Percentiles rank a stretch among this genome's conserved stretches.
Evolutionary conservation across 2,888 invertebrate species (phyloP).

Genomic region (Caenorhabditis imperialis): DNA sequence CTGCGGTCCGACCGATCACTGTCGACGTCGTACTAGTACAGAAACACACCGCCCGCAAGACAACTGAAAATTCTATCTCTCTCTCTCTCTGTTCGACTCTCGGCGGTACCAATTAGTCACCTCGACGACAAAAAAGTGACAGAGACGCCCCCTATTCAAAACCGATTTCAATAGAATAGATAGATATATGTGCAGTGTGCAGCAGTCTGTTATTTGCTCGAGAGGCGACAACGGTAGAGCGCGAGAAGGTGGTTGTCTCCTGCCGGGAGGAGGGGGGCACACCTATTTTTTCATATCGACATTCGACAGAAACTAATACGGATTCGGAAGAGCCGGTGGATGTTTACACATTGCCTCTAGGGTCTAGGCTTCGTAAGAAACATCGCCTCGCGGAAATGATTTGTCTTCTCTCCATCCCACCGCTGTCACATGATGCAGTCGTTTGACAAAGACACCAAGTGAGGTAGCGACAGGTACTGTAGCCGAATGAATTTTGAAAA

Average conservation of each 20-base stretch:
- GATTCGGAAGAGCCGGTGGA: conserved; percentile 2
- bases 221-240: conserved; percentile 13
- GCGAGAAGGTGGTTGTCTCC: too few species aligned
- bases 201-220: conserved; percentile 38
- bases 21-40: conserved; percentile 26
- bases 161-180: conserved; percentile 41
- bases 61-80: conserved; percentile 31
- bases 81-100: not conserved
- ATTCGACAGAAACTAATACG: conserved; percentile 22
- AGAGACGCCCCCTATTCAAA: conserved; percentile 31
- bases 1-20: conserved; percentile 23
- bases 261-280: conserved; percentile 21
- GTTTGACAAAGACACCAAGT: conserved; percentile 9
- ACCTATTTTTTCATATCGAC: conserved; percentile 45
- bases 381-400: not conserved
- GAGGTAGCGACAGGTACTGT: too few species aligned
- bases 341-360: conserved; percentile 12
- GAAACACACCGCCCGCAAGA: conserved; percentile 7
- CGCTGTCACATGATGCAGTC: conserved; percentile 35
- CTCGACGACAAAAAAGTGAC: conserved; percentile 20
- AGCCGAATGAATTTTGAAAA: too few species aligned
- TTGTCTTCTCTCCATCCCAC: conserved; percentile 13
- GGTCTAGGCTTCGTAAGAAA: too few species aligned
- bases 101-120: conserved; percentile 44
- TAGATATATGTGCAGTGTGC: conserved; percentile 14